Base-by-base conservation (phyloP, 2,797 vertebrate species). In the Pseudocheirus occidentalis region DNA sequence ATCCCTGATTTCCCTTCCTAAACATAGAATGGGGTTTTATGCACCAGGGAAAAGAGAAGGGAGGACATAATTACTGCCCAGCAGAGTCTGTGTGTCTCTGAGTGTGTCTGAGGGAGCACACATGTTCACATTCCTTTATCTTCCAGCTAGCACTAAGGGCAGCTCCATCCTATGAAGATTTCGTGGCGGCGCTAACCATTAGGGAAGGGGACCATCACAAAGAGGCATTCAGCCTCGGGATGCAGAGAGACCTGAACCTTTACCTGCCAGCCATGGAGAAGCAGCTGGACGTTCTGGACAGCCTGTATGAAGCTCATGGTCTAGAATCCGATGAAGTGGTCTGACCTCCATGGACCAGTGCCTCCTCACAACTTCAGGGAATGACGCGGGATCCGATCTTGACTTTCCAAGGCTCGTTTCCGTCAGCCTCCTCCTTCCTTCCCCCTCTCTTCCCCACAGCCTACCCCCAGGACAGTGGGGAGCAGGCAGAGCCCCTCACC, bases 271-370 rank as follows among this genome's bases (percentile, higher is more conserved):
- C 99, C 97, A 99, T 99, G 99, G 99, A 99, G 98, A 99, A 98
- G 93, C 99, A 99, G 98, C 99, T 99, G 97, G 98, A 98, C 95
- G 99, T 99, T 97, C 98, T 99, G 96, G 99, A 99, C 94, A 98
- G 98, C 96, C 98, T 99, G 90, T 99, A 99, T 34, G 99, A 99
- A 97, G 98, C 99, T 95, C 99, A 99, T 94, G 99, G 99, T 97
- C 99, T 99, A 97, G 99, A 99, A 97, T 99, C 99, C 0, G 99
- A 99, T 13, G 99, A 99, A 98, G 99, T 99, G 96, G 99, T 99
- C 98, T 99, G 99, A 99, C 55, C 12, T 50, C 96, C 95, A 91
- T 93, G 91, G 96, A 95, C 96, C 93, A 1, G 1, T 66, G 0
- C 96, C 92, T 40, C 96, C 96, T 98, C 96, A 91, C 96, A 97